Base-by-base conservation (phyloP, 1,140 invertebrate genomes). In the Aradophagus sp. region DNA sequence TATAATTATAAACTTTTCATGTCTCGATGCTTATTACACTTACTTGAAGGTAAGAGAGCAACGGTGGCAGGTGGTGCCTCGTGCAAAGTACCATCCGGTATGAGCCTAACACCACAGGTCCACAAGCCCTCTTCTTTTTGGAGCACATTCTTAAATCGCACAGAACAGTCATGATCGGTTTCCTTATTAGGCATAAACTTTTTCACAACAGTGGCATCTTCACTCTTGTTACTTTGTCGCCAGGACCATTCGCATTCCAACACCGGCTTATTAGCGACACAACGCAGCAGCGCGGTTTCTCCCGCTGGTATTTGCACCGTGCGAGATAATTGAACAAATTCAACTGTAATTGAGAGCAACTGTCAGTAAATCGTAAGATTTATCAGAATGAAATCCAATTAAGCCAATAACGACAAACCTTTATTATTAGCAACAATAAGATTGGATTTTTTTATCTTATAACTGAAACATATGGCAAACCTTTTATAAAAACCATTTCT, bases 211-310 rank as follows among this genome's bases (percentile, higher is more conserved):
- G 76, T 76, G 16, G 82, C 75, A 39, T 78, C 78, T 27, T 79
- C 79, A 52, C 78, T 84, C 6, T 77, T 75, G 65, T 84, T 80
- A 31, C 78, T 79, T 13, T 80, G 67, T 53, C 76, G 78, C 83
- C 83, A 86, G 23, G 81, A 83, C 85, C 85, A 86, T 53, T 85
- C 81, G 70, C 85, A 86, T 44, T 81, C 78, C 34, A 77, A 77
- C 34, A 85, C 84, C 17, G 83, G 83, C 47, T 84, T 85, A 69
- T 84, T 82, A 39, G 77, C 77, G 32, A 85, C 50, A 58, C 85
- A 86, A 11, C 80, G 75, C 31, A 86, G 67, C 0, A 83, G 73
- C 14, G 83, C 82, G 2, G 83, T 81, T 65, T 86, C 85, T 8
- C 85, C 83, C 6, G 80, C 77, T 2, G 83, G 77, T 59, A 83